Percentiles rank a stretch among this genome's conserved stretches.
Conservation (phyloP, 1,140 invertebrate species). For the Vanessa atalanta region DNA sequence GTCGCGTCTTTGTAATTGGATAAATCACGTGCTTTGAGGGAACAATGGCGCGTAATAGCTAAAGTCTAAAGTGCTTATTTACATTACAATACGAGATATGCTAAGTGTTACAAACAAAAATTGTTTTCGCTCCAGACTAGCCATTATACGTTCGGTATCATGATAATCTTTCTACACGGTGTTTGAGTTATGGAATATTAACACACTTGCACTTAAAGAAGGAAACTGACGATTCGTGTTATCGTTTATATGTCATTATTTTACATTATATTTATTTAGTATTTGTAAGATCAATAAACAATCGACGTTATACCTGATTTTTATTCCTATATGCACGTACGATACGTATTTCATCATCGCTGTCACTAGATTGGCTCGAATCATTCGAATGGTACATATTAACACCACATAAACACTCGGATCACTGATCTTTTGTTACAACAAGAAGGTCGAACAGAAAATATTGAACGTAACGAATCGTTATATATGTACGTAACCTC, state of each 20-base stretch:
- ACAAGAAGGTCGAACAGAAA: no score
- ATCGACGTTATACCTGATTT: conserved; percentile 5
- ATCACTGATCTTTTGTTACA: neutral
- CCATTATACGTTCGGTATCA: conserved; percentile 18
- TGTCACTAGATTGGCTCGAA: conserved; percentile 14
- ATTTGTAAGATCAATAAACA: neutral
- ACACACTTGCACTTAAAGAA: conserved; percentile 1
- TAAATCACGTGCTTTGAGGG: conserved; percentile 46
- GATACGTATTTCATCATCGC: conserved; percentile 17
- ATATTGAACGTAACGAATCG: no score
- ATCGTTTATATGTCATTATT: neutral
- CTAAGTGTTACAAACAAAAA: conserved; percentile 33
- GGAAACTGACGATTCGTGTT: neutral
- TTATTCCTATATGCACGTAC: conserved; percentile 15
- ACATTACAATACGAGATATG: conserved; percentile 55
- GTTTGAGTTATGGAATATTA: conserved; percentile 15
- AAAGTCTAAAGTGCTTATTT: conserved; percentile 37
- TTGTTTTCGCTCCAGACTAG: conserved; percentile 12
- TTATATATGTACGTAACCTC: no score
- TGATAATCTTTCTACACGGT: conserved; percentile 1
- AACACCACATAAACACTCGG: neutral
- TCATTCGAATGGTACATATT: neutral
- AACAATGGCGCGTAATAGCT: conserved; percentile 50
- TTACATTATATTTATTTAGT: neutral
- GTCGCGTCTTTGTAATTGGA: conserved; percentile 37